Evolutionary conservation across 37 sponge, comb jelly and placozoan genomes (phyloP), one percentile per base, ranked within the genome.

Genomic region (Ephydatia muelleri): DNA sequence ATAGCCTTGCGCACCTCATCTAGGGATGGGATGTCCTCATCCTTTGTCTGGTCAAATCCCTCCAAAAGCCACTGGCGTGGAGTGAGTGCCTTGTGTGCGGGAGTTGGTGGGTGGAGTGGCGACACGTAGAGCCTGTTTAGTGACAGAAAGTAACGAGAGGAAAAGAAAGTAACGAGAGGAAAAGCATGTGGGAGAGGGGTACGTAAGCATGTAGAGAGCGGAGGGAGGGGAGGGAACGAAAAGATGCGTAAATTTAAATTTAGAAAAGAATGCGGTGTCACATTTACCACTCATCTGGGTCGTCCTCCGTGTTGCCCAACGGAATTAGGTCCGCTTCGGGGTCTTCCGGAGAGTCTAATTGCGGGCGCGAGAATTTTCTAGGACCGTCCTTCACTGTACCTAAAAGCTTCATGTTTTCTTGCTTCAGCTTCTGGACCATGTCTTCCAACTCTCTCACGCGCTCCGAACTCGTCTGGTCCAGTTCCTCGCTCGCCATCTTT

Each of bases 371-470:
- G 16, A 57, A 19, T 57, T 57, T 57, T 14, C 16, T 14, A 57
- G 57, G 16, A 21, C 57, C 57, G 19, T 57, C 57, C 57, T 16
- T 57, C 57, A 57, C 57, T 21, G 57, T 80, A 47, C 38, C 87
- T 25, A 91, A 48, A 2, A 91, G 76, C 37, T 91, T 74, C 71
- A 84, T 74, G 71, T 91, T 91, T 35, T 91, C 92, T 0, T 36
- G 14, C 49, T 79, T 76, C 38, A 91, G 72, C 31, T 84, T 77
- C 57, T 80, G 70, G 5, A 91, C 84, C 68, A 87, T 91, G 12
- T 38, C 88, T 38, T 91, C 88, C 23, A 91, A 65, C 64, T 86
- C 91, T 67, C 83, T 91, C 67, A 91, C 85, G 21, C 81, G 31
- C 69, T 33, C 34, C 38, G 29, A 22, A 8, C 77, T 65, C 2